These are phyloP conservation scores for Napeogenes inachia DNA, from an alignment of 2,888 invertebrate genomes.

Conservation along the genomic window DNA sequence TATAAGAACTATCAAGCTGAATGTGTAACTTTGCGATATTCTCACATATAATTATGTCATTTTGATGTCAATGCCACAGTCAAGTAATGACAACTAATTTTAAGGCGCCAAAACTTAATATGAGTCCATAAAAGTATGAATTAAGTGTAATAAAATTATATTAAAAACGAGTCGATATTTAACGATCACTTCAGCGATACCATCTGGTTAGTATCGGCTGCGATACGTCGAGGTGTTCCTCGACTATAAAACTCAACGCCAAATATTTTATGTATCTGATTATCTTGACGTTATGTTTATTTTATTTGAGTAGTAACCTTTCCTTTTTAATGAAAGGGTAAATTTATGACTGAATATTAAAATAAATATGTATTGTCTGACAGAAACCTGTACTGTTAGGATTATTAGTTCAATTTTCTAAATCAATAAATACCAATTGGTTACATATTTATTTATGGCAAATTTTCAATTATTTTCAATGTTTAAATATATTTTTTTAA, in stretches of 20 bases:
- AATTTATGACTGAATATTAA: not conserved
- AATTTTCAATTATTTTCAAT: too few species aligned
- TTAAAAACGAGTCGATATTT: conserved; percentile 2
- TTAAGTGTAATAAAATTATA: conserved; percentile 5
- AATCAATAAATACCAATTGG: too few species aligned
- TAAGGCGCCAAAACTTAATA: conserved; percentile 36
- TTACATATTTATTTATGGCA: too few species aligned
- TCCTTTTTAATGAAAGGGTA: not conserved
- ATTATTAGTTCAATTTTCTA: too few species aligned
- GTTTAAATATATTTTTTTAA: too few species aligned
- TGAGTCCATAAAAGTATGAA: conserved; percentile 12
- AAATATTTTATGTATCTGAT: conserved; percentile 1
- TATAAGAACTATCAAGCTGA: not conserved
- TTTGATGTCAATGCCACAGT: conserved; percentile 47
- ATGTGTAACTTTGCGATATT: conserved; percentile 24
- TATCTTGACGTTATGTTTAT: not conserved
- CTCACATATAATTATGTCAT: conserved; percentile 37
- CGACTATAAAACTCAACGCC: conserved; percentile 1
- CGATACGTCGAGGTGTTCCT: not conserved
- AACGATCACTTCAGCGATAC: not conserved
- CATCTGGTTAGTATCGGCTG: not conserved
- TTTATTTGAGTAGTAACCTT: conserved; percentile 3
- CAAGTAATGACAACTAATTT: conserved; percentile 34
- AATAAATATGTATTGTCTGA: not conserved
- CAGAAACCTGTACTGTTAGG: too few species aligned